Evolutionary conservation across 1,140 invertebrate species (phyloP).

Genomic region (Procambarus clarkii): DNA sequence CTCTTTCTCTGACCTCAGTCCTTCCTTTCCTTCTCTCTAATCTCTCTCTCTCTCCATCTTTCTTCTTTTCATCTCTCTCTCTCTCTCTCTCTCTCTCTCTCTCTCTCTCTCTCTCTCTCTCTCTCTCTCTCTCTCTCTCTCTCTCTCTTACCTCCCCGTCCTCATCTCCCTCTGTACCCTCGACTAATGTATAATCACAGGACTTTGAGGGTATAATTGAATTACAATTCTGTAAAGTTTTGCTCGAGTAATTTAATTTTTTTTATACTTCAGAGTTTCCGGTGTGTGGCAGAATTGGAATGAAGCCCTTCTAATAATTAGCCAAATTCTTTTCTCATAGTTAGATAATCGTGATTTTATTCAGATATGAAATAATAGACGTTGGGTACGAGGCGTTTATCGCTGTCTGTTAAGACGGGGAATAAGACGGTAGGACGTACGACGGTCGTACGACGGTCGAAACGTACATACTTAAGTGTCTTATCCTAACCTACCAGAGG

Average conservation of each 20-base stretch:
- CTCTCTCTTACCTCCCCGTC: neutral
- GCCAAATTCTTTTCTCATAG: too few relatives aligned
- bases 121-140: too few relatives aligned
- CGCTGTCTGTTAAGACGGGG: too few relatives aligned
- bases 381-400: too few relatives aligned
- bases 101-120: neutral
- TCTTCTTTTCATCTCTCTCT: neutral
- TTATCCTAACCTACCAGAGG: too few relatives aligned
- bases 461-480: too few relatives aligned
- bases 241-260: too few relatives aligned
- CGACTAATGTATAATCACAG: neutral
- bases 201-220: constrained; percentile 5
- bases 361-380: too few relatives aligned
- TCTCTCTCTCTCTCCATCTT: neutral
- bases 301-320: neutral
- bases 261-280: too few relatives aligned
- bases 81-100: neutral
- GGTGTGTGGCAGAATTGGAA: neutral
- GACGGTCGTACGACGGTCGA: too few relatives aligned
- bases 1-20: neutral
- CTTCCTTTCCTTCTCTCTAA: neutral
- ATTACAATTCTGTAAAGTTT: neutral
- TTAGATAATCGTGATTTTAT: too few relatives aligned
- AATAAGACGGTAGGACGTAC: too few relatives aligned
- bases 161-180: neutral